These are phyloP conservation scores for Torymus auratus DNA, from an alignment of 2,888 invertebrate genomes.

Conservation along the genomic window DNA sequence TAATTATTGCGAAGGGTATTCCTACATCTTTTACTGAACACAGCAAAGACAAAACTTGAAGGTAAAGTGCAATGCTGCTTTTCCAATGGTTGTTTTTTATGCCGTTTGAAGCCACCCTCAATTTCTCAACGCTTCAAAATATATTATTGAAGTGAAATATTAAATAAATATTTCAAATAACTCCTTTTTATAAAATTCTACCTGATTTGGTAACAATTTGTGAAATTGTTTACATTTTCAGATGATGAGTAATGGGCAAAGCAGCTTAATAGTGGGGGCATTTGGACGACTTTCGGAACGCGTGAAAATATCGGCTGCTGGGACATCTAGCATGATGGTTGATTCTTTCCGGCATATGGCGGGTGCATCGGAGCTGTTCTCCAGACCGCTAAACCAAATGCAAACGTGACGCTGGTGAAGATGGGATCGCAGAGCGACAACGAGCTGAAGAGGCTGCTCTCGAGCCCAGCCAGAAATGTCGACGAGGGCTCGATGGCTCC, in stretches of 20 bases:
- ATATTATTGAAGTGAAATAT: too few relatives aligned
- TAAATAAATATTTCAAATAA: too few relatives aligned
- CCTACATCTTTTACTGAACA: not conserved
- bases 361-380: not conserved
- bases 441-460: constrained; percentile 69
- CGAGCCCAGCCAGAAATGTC: constrained; percentile 69
- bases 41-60: constrained; percentile 23
- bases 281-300: not conserved
- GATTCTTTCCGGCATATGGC: constrained; percentile 29
- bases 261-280: too few relatives aligned
- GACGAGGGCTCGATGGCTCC: constrained; percentile 73
- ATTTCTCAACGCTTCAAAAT: too few relatives aligned
- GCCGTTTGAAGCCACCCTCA: too few relatives aligned
- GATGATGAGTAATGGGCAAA: too few relatives aligned
- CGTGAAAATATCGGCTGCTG: not conserved
- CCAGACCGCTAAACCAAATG: not conserved
- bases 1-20: not conserved
- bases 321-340: not conserved
- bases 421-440: constrained; percentile 62
- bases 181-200: too few relatives aligned
- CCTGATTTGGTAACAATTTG: too few relatives aligned
- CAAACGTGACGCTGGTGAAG: not conserved
- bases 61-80: constrained; percentile 21
- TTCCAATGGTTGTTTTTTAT: too few relatives aligned
- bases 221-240: too few relatives aligned